These are phyloP conservation scores for Tenthredo livida DNA, from an alignment of 2,888 invertebrate genomes.

Conservation along the genomic window DNA sequence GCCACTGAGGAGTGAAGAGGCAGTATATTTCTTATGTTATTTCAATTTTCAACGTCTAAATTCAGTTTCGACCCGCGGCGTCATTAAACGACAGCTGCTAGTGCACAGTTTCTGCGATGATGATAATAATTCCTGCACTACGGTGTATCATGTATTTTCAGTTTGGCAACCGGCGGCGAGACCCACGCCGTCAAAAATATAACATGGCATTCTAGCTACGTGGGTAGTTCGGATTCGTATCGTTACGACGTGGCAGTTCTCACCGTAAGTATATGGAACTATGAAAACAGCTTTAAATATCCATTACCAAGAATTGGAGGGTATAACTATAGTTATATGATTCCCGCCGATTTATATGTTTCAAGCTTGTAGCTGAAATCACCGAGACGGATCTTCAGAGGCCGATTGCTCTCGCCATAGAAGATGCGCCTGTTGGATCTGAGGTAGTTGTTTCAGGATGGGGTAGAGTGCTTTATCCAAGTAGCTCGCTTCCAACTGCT, in stretches of 20 bases:
- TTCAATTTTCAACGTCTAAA: background rate
- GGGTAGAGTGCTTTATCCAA: slow-evolving; percentile 51
- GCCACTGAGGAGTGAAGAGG: background rate
- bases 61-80: background rate
- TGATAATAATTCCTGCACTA: slow-evolving; percentile 5
- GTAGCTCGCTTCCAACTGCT: slow-evolving; percentile 53
- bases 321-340: background rate
- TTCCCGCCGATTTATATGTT: background rate
- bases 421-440: slow-evolving; percentile 16
- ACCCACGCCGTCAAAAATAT: slow-evolving; percentile 38
- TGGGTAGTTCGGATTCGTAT: slow-evolving; percentile 14
- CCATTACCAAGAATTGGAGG: background rate
- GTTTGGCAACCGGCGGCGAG: slow-evolving; percentile 58
- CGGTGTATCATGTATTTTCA: slow-evolving; percentile 61
- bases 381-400: slow-evolving; percentile 37
- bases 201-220: background rate
- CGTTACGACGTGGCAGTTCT: slow-evolving; percentile 36
- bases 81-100: slow-evolving; percentile 2
- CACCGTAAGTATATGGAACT: background rate
- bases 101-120: background rate
- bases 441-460: slow-evolving; percentile 34
- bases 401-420: slow-evolving; percentile 34
- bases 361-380: slow-evolving; percentile 31
- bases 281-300: background rate
- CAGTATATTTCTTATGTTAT: background rate